phyloP scores from a whole-genome alignment of 2,888 invertebrate species.

The Argynnis bischoffii region DNA sequence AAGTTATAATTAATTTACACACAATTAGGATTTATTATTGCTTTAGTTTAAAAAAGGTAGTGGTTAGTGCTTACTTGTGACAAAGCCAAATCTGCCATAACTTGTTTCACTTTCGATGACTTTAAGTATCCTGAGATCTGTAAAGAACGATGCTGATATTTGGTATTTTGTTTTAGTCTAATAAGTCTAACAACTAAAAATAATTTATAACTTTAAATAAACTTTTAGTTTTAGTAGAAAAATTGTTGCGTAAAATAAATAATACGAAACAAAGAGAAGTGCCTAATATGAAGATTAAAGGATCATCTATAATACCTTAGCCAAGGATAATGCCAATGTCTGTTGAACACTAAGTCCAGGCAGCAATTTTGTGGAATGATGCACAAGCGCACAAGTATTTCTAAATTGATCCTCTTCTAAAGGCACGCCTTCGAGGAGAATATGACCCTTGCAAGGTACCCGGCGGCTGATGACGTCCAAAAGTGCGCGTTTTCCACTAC shows the following conservation, averaged over 20 bases:
- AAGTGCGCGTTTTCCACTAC: constrained; percentile 96
- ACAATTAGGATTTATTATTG: neutral
- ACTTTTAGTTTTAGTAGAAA: too few species aligned
- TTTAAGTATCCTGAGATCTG: constrained; percentile 89
- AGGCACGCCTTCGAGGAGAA: constrained; percentile 93
- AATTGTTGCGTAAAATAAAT: too few species aligned
- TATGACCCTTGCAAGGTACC: constrained; percentile 92
- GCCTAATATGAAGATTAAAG: neutral
- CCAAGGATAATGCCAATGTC: constrained; percentile 90
- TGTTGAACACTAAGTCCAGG: constrained; percentile 95
- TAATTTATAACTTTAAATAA: too few species aligned
- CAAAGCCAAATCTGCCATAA: constrained; percentile 95
- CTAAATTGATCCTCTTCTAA: constrained; percentile 91
- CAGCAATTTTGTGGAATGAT: constrained; percentile 92
- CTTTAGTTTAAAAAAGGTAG: too few species aligned
- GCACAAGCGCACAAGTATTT: constrained; percentile 93
- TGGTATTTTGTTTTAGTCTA: too few species aligned
- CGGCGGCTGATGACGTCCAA: constrained; percentile 94
- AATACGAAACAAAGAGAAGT: too few species aligned
- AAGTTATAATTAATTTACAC: neutral
- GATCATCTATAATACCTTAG: constrained; percentile 80
- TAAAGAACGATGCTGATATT: constrained; percentile 36
- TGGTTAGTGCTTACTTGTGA: constrained; percentile 83
- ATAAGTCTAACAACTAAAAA: too few species aligned
- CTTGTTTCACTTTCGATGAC: constrained; percentile 93